phyloP scores from a whole-genome alignment of 2,888 invertebrate species.

The Operophtera brumata region DNA sequence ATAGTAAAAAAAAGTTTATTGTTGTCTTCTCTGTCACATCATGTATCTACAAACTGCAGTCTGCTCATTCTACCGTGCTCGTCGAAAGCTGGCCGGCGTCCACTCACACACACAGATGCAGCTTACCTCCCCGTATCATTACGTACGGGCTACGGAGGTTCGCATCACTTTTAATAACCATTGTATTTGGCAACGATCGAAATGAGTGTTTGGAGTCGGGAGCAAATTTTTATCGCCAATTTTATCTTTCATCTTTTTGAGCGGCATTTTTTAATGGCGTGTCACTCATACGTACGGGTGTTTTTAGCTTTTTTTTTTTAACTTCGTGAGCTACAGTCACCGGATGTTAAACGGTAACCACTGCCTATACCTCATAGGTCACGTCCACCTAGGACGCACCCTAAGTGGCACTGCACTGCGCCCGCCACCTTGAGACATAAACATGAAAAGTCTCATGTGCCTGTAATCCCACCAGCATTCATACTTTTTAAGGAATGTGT shows the following conservation, averaged over 20 bases:
- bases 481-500: no score
- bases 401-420: no score
- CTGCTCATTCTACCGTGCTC: slow-evolving; percentile 63
- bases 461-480: no score
- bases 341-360: no score
- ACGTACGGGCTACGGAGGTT: slow-evolving; percentile 51
- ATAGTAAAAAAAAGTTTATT: not conserved
- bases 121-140: slow-evolving; percentile 45
- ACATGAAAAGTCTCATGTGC: no score
- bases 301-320: no score
- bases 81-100: slow-evolving; percentile 74
- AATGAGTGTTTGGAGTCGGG: slow-evolving; percentile 74
- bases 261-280: not conserved
- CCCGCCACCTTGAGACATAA: no score
- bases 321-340: no score
- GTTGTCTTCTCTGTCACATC: slow-evolving; percentile 34
- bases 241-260: slow-evolving; percentile 5
- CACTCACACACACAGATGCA: slow-evolving; percentile 62
- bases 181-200: slow-evolving; percentile 79
- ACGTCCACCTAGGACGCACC: no score
- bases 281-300: not conserved
- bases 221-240: slow-evolving; percentile 27
- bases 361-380: no score
- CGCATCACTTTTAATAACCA: slow-evolving; percentile 77
- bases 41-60: slow-evolving; percentile 52